A percentile compares a stretch with the other conserved stretches of the same genome.
phyloP scores from a whole-genome alignment of 92 coral and sea anemone species.

The Palythoa heliodiscus region DNA sequence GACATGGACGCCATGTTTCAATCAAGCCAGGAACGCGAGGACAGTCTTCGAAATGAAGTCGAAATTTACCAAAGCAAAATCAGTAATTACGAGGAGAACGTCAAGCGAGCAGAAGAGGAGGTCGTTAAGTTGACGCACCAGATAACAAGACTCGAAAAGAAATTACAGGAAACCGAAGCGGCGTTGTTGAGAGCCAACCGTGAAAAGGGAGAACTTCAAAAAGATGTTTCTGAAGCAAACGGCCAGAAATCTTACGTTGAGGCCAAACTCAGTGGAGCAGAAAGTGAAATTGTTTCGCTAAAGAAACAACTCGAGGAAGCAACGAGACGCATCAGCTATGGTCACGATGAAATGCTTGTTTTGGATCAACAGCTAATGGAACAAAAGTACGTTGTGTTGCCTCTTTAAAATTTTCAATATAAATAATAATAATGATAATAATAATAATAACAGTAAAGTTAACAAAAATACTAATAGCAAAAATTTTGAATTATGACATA shows the following conservation, averaged over 20 bases:
- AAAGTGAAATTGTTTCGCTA: constrained; percentile 63
- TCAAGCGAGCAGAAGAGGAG: constrained; percentile 62
- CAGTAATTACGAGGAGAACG: constrained; percentile 57
- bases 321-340: constrained; percentile 57
- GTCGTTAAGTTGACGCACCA: constrained; percentile 66
- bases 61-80: constrained; percentile 53
- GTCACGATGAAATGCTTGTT: constrained; percentile 68
- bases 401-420: not conserved
- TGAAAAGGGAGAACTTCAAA: constrained; percentile 74
- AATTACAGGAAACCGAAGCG: constrained; percentile 67
- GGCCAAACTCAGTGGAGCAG: constrained; percentile 59
- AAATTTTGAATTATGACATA: too few species aligned
- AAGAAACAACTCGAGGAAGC: constrained; percentile 70
- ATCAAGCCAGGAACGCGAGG: constrained; percentile 76
- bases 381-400: constrained; percentile 14
- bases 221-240: constrained; percentile 58
- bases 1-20: constrained; percentile 72
- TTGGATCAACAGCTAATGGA: constrained; percentile 83
- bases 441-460: too few species aligned
- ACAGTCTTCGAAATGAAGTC: constrained; percentile 67
- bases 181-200: constrained; percentile 61
- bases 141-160: constrained; percentile 63
- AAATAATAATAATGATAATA: too few species aligned
- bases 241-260: constrained; percentile 61
- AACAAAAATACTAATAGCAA: too few species aligned